These are phyloP conservation scores for Petrophora chlorosata DNA, from an alignment of 2,888 invertebrate genomes.

Conservation along the genomic window DNA sequence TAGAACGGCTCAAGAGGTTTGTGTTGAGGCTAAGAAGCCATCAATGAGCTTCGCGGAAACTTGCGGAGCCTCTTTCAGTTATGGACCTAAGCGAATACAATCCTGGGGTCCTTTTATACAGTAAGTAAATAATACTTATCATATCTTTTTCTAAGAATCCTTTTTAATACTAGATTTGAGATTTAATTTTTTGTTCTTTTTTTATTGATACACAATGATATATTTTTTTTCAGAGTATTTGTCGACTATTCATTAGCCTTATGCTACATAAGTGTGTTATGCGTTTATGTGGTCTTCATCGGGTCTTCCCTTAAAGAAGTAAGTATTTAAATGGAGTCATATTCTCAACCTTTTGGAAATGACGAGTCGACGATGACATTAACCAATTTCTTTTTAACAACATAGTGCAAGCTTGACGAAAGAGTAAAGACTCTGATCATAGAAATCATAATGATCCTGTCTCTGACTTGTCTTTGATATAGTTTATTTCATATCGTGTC, in stretches of 20 bases:
- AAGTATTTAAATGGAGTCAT: slow-evolving; percentile 35
- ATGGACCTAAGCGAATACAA: slow-evolving; percentile 87
- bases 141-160: too few relatives aligned
- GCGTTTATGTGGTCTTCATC: slow-evolving; percentile 91
- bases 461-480: too few relatives aligned
- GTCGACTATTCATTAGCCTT: slow-evolving; percentile 86
- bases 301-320: slow-evolving; percentile 87
- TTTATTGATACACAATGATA: not conserved
- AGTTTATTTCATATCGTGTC: too few relatives aligned
- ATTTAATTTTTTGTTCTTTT: too few relatives aligned
- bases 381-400: too few relatives aligned
- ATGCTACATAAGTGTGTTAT: slow-evolving; percentile 88
- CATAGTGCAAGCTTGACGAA: too few relatives aligned
- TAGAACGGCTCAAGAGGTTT: slow-evolving; percentile 88
- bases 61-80: slow-evolving; percentile 90
- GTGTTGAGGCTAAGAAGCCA: slow-evolving; percentile 86
- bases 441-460: too few relatives aligned
- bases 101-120: slow-evolving; percentile 85
- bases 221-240: slow-evolving; percentile 79
- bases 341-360: too few relatives aligned
- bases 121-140: too few relatives aligned
- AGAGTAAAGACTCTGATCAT: too few relatives aligned
- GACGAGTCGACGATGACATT: too few relatives aligned
- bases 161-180: too few relatives aligned
- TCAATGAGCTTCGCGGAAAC: slow-evolving; percentile 93